phyloP scores from a whole-genome alignment of 2,888 invertebrate genomes.

The Hybos culiciformis region DNA sequence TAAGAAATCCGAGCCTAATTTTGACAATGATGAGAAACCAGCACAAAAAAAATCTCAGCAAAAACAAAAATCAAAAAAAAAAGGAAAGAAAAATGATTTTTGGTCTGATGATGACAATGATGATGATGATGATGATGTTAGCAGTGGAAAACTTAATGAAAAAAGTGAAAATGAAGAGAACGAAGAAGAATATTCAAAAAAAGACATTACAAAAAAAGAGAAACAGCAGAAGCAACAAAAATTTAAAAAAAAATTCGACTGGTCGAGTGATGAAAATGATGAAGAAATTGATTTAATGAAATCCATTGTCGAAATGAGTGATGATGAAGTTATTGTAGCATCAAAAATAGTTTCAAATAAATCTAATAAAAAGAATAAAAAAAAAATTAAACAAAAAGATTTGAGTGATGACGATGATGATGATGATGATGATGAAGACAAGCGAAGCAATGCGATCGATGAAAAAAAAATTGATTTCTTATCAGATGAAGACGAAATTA shows the following conservation, averaged over 20 bases:
- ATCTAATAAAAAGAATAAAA: constrained; percentile 26
- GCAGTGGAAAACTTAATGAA: constrained; percentile 14
- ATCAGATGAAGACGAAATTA: too few species aligned
- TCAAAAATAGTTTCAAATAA: constrained; percentile 23
- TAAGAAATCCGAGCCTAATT: constrained; percentile 14
- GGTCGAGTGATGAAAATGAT: constrained; percentile 10
- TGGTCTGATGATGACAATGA: constrained; percentile 28
- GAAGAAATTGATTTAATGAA: neutral
- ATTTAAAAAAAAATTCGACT: constrained; percentile 12
- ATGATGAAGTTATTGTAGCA: neutral
- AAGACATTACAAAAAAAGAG: too few species aligned
- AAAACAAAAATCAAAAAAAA: constrained; percentile 16
- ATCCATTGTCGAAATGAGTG: neutral
- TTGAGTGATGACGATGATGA: constrained; percentile 22
- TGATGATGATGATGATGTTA: constrained; percentile 14
- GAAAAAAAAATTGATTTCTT: neutral
- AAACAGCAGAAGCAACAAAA: constrained; percentile 15
- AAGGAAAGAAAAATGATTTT: constrained; percentile 9
- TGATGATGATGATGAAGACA: constrained; percentile 21
- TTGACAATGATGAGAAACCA: constrained; percentile 6
- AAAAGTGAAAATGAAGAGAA: constrained; percentile 30
- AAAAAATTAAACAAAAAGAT: constrained; percentile 14
- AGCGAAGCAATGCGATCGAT: neutral
- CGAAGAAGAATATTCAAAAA: constrained; percentile 12
- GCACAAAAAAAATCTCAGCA: constrained; percentile 9